phyloP scores from a whole-genome alignment of 2,888 invertebrate genomes.

The Andrena fulva region DNA sequence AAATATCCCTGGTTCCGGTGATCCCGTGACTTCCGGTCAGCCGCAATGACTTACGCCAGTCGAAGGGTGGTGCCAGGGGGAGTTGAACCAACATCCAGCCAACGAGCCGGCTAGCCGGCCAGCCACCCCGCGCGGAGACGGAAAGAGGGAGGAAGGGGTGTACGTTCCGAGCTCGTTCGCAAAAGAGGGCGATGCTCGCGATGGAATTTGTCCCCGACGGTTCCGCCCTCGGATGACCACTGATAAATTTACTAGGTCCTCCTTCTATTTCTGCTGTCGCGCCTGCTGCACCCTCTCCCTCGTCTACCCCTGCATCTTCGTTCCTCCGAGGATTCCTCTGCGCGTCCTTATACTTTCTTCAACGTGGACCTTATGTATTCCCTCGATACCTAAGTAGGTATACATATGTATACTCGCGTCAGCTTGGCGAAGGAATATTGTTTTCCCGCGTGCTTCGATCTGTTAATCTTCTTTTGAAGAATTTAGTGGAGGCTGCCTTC shows the following conservation, averaged over 20 bases:
- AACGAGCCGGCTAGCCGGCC: conserved; percentile 55
- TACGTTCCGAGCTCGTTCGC: conserved; percentile 67
- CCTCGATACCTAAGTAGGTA: no score
- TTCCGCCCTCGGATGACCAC: conserved; percentile 83
- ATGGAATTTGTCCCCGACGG: conserved; percentile 84
- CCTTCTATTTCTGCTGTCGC: conserved; percentile 63
- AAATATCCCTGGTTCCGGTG: conserved; percentile 85
- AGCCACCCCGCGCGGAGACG: conserved; percentile 43
- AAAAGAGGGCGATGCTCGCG: conserved; percentile 80
- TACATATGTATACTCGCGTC: no score
- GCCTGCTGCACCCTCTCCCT: conserved; percentile 27
- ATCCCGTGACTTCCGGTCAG: conserved; percentile 85
- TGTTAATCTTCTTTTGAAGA: no score
- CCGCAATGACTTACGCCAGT: conserved; percentile 84
- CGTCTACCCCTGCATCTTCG: not conserved
- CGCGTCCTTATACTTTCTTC: not conserved
- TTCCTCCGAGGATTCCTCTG: not conserved
- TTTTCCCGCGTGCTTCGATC: no score
- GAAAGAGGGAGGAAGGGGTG: conserved; percentile 32
- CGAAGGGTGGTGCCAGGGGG: conserved; percentile 65
- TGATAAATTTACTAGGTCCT: conserved; percentile 84
- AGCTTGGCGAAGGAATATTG: no score
- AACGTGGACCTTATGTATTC: not conserved
- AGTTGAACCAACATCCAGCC: conserved; percentile 42
- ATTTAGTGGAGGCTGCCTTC: not conserved